Evolutionary conservation across 2,888 invertebrate genomes (phyloP).

Genomic region (Nephrotoma flavescens): DNA sequence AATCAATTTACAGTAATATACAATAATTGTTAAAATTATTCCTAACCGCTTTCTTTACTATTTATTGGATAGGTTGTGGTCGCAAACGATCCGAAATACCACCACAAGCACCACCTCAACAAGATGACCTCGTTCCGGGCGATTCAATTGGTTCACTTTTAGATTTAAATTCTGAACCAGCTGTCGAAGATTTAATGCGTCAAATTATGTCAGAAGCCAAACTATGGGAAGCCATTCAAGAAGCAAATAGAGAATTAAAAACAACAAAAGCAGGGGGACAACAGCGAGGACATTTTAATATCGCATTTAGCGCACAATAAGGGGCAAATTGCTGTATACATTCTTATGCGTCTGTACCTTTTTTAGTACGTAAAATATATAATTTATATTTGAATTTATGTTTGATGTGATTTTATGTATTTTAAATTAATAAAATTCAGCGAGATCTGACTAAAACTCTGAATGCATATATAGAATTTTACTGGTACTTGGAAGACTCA

Average conservation of each 20-base stretch:
- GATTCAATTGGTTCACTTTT: conserved; percentile 49
- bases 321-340: background rate
- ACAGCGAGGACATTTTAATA: background rate
- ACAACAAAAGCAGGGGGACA: conserved; percentile 35
- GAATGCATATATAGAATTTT: background rate
- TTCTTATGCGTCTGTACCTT: background rate
- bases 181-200: conserved; percentile 57
- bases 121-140: conserved; percentile 31
- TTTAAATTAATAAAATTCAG: background rate
- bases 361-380: background rate
- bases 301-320: conserved; percentile 5
- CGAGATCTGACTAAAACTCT: background rate
- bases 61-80: conserved; percentile 46
- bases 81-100: conserved; percentile 43
- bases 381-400: background rate
- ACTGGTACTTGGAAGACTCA: background rate
- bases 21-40: background rate
- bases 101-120: conserved; percentile 25
- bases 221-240: conserved; percentile 65
- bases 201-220: conserved; percentile 68
- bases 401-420: background rate
- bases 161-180: conserved; percentile 52
- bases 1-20: background rate
- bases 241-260: conserved; percentile 55
- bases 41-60: background rate